Conservation (phyloP, 2,113 vertebrate genomes). For the Dendropsophus ebraccatus region DNA sequence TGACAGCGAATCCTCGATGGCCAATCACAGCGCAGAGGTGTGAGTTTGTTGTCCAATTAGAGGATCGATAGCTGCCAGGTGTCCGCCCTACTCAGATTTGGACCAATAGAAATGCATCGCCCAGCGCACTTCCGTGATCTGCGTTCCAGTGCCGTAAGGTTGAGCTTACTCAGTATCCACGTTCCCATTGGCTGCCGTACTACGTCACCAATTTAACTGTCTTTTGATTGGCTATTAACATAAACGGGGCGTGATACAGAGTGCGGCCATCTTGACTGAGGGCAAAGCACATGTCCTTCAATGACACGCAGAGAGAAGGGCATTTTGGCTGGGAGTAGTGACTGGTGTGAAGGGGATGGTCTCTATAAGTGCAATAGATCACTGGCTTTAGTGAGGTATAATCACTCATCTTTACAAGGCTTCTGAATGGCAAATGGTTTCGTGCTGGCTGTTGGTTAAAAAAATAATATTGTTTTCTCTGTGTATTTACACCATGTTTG, state of each 20-base stretch:
- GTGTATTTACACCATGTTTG: too few relatives aligned
- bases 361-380: not conserved
- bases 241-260: not conserved
- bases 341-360: not conserved
- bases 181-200: not conserved
- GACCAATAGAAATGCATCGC: not conserved
- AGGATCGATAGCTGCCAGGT: too few relatives aligned
- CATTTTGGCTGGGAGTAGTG: not conserved
- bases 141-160: not conserved
- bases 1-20: too few relatives aligned
- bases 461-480: too few relatives aligned
- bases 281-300: conserved; percentile 39
- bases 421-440: too few relatives aligned
- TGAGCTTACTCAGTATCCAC: not conserved
- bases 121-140: not conserved
- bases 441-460: too few relatives aligned
- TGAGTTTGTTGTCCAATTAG: not conserved
- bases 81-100: not conserved
- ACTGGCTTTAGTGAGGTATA: too few relatives aligned
- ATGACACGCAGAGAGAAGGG: not conserved
- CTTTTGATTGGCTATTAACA: not conserved
- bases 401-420: too few relatives aligned
- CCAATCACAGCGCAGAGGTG: conserved; percentile 18
- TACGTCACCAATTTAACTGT: not conserved
- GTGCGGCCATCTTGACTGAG: not conserved